Evolutionary conservation across 2,888 invertebrate species (phyloP).

Genomic region (Eumerus sabulonum): DNA sequence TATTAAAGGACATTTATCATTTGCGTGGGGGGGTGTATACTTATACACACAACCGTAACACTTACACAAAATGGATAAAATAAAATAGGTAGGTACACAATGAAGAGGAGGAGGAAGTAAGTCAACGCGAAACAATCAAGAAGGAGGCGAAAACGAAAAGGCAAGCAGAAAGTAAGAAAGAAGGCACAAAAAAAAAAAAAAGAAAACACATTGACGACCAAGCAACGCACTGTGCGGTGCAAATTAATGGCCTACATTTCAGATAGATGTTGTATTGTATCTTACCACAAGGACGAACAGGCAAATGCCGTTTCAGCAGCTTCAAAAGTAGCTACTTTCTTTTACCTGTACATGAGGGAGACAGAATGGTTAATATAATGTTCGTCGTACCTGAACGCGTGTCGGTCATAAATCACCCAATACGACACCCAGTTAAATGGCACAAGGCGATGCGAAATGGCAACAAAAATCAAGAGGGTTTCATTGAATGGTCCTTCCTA

Average conservation of each 20-base stretch:
- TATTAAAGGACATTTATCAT: slow-evolving; percentile 66
- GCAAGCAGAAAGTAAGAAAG: slow-evolving; percentile 24
- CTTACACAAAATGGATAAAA: slow-evolving; percentile 55
- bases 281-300: neutral
- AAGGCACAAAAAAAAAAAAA: slow-evolving; percentile 23
- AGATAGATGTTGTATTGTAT: slow-evolving; percentile 40
- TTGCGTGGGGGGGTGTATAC: slow-evolving; percentile 50
- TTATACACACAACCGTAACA: slow-evolving; percentile 29
- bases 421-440: slow-evolving; percentile 61
- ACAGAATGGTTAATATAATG: slow-evolving; percentile 35
- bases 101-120: slow-evolving; percentile 39
- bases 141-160: slow-evolving; percentile 16
- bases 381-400: slow-evolving; percentile 67
- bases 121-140: slow-evolving; percentile 19
- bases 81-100: slow-evolving; percentile 40
- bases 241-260: slow-evolving; percentile 64
- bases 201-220: slow-evolving; percentile 52
- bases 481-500: slow-evolving; percentile 29
- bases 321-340: neutral
- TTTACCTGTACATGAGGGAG: neutral
- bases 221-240: slow-evolving; percentile 47
- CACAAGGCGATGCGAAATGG: slow-evolving; percentile 28
- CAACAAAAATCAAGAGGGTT: slow-evolving; percentile 27
- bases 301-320: neutral
- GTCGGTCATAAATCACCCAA: slow-evolving; percentile 66